Evolutionary conservation across 2,888 invertebrate genomes (phyloP).

Genomic region (Galerucella nymphaeae): DNA sequence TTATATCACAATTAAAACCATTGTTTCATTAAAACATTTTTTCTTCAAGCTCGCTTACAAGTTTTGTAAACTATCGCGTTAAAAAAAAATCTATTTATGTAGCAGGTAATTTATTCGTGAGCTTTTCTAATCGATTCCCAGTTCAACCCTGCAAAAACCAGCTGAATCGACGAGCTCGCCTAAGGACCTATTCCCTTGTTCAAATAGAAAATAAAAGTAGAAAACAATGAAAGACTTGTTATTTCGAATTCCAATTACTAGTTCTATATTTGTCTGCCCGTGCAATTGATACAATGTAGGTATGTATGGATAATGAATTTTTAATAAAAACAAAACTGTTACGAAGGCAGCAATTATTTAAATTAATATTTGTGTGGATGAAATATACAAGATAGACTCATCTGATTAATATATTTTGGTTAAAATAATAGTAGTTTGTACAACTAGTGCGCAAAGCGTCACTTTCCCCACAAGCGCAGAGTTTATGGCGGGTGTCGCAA

Average conservation of each 20-base stretch:
- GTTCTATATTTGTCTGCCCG: slow-evolving; percentile 44
- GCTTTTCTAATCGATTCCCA: neutral
- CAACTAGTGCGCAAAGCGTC: too few relatives aligned
- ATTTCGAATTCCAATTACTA: slow-evolving; percentile 58
- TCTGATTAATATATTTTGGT: too few relatives aligned
- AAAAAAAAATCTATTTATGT: too few relatives aligned
- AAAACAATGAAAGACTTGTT: slow-evolving; percentile 56
- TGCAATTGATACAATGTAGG: slow-evolving; percentile 38
- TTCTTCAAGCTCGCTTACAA: too few relatives aligned
- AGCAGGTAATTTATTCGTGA: neutral
- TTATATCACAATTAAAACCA: neutral
- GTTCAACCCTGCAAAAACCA: slow-evolving; percentile 29
- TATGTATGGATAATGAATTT: slow-evolving; percentile 10
- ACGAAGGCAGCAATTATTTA: too few relatives aligned
- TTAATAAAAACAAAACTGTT: neutral
- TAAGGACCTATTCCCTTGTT: slow-evolving; percentile 52
- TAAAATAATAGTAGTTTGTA: too few relatives aligned
- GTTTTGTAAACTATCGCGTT: too few relatives aligned
- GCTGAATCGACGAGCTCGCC: slow-evolving; percentile 52
- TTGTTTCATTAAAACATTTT: neutral
- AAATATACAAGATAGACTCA: too few relatives aligned
- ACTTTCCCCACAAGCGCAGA: too few relatives aligned
- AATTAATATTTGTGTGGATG: too few relatives aligned
- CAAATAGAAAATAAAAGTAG: slow-evolving; percentile 51
- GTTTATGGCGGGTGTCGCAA: too few relatives aligned